Evolutionary conservation across 64 coral and sea anemone species (phyloP).

Genomic region (Orbicella faveolata): DNA sequence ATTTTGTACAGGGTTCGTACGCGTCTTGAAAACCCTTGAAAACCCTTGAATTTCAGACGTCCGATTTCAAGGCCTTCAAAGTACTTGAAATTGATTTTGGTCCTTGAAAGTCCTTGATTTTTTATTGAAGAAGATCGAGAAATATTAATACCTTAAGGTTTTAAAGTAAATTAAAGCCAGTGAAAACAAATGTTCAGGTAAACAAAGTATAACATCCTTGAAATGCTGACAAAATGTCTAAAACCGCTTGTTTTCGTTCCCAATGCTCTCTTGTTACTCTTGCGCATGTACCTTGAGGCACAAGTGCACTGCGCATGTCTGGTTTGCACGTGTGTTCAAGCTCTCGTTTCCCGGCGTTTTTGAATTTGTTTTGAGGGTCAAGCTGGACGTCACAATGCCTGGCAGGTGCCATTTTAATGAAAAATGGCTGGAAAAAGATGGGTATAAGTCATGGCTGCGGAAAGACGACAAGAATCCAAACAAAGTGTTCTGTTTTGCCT

Average conservation of each 20-base stretch:
- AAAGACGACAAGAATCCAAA: conserved; percentile 21
- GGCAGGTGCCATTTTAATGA: neutral
- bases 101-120: too few relatives aligned
- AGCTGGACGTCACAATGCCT: neutral
- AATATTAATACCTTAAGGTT: too few relatives aligned
- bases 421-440: conserved; percentile 17
- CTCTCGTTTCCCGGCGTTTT: neutral
- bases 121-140: too few relatives aligned
- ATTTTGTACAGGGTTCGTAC: too few relatives aligned
- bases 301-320: neutral
- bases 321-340: neutral
- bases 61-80: too few relatives aligned
- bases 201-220: neutral
- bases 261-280: conserved; percentile 13
- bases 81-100: too few relatives aligned
- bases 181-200: neutral
- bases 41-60: too few relatives aligned
- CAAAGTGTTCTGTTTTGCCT: conserved; percentile 22
- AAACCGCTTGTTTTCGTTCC: neutral
- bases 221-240: conserved; percentile 8
- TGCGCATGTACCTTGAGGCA: neutral
- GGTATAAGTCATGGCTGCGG: neutral
- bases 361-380: neutral
- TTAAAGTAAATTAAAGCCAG: too few relatives aligned
- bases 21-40: too few relatives aligned